Evolutionary conservation across 2,113 vertebrate species (phyloP), one percentile per base, ranked within the genome.

Genomic region (Tachuris rubrigastra): DNA sequence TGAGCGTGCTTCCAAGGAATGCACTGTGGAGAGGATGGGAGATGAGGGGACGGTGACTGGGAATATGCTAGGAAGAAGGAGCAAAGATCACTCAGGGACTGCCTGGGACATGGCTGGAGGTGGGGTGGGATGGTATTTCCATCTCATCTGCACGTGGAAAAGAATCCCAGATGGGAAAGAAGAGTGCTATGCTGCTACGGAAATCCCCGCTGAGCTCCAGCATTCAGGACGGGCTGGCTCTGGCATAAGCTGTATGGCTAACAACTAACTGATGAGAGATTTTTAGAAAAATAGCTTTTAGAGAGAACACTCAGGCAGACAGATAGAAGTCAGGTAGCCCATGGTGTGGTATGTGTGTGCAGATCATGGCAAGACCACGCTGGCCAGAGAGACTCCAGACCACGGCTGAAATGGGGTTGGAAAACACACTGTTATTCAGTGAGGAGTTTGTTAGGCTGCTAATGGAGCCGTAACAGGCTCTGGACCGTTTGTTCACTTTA

Each of bases 331-430:
- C 37, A 44, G 59, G 59, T 33, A 59, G 52, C 33, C 46, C 18
- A 7, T 0, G 2, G 2, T 1, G 22, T 21, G 52, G 28, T 56
- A n/a, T 0, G 0, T 1, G 10, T 6, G 35, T 4, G 8, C 0
- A 3, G 37, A 66, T 35, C 5, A 0, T 21, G 72, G n/a, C 1
- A 5, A 6, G 37, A 30, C 20, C 12, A 3, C 0, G 1, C 41
- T 20, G 31, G 55, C 16, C 41, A 58, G 63, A 47, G 55, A 33
- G 27, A 9, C 41, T 35, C 44, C 68, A 41, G 53, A 52, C 33
- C 24, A 30, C 0, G 1, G 20, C 63, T 4, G 2, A 46, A 33
- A 33, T 2, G 3, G 7, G 30, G 30, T 0, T 86, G 76, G 60
- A 59, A 91, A 90, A 6, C 31, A 39, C 80, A 11, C 0, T 14